phyloP scores from a whole-genome alignment of 2,888 invertebrate species.

The Drosophila sordidapex region DNA sequence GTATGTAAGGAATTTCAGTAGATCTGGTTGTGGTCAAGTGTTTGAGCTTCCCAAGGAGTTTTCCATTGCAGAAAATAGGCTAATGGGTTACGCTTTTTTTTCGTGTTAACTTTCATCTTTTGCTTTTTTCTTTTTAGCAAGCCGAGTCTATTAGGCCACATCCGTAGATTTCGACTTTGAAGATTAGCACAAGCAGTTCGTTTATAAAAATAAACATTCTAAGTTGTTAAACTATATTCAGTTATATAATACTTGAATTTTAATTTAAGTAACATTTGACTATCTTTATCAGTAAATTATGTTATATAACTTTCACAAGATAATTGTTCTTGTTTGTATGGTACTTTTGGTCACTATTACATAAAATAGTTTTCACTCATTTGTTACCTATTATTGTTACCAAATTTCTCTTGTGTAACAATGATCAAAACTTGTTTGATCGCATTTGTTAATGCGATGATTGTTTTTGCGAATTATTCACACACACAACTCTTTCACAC shows the following conservation, averaged over 20 bases:
- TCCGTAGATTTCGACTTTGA: neutral
- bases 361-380: conserved; percentile 31
- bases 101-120: neutral
- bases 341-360: neutral
- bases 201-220: neutral
- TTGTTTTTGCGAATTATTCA: conserved; percentile 65
- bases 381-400: conserved; percentile 58
- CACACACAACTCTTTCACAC: conserved; percentile 56
- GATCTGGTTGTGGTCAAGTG: conserved; percentile 10
- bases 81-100: conserved; percentile 1
- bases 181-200: neutral
- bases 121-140: neutral
- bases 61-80: conserved; percentile 8
- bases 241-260: neutral
- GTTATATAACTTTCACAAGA: neutral
- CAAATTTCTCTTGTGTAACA: conserved; percentile 64
- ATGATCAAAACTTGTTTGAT: conserved; percentile 45
- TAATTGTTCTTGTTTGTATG: conserved; percentile 1
- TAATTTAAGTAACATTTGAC: neutral
- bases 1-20: conserved; percentile 31
- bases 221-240: neutral
- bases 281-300: neutral
- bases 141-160: neutral
- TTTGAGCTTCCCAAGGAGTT: conserved; percentile 1
- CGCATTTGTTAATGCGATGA: conserved; percentile 28